phyloP scores from a whole-genome alignment of 2,113 vertebrate genomes.

The Pangasianodon gigas region DNA sequence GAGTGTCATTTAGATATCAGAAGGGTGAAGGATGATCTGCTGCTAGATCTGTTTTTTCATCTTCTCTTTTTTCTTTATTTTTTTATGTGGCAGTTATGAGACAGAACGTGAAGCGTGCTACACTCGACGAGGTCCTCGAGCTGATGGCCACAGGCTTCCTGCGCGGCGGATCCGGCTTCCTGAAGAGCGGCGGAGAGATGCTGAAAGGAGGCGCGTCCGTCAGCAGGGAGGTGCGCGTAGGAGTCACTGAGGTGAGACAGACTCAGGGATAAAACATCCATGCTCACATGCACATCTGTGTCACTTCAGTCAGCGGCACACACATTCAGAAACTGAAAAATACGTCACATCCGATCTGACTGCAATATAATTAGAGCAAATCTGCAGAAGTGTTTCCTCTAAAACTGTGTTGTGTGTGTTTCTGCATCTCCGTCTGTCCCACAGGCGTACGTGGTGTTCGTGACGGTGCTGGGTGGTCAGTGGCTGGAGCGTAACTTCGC shows the following conservation, averaged over 20 bases:
- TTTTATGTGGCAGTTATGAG: constrained; percentile 85
- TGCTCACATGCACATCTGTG: neutral
- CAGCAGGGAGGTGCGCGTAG: constrained; percentile 96
- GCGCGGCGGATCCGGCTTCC: constrained; percentile 93
- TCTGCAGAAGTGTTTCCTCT: neutral
- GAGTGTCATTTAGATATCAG: neutral
- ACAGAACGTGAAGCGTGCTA: constrained; percentile 95
- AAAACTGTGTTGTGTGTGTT: neutral
- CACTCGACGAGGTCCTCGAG: constrained; percentile 94
- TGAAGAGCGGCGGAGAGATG: constrained; percentile 98
- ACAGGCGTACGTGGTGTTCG: constrained; percentile 97
- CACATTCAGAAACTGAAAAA: too few species aligned
- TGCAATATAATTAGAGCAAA: neutral
- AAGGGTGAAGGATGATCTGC: neutral
- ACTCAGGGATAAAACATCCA: neutral
- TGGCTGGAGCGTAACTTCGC: constrained; percentile 98
- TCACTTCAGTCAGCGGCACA: too few species aligned
- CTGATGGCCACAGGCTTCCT: constrained; percentile 96
- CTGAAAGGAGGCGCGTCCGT: constrained; percentile 95
- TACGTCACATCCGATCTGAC: neutral
- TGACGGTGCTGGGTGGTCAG: constrained; percentile 91
- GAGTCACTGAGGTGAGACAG: constrained; percentile 91
- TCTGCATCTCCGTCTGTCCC: neutral
- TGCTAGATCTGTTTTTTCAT: neutral
- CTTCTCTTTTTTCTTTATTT: neutral